Percentiles rank a stretch among this genome's conserved stretches.
These are phyloP conservation scores for Theristus sp. DNA, from an alignment of 2,888 invertebrate species.

Conservation along the genomic window DNA sequence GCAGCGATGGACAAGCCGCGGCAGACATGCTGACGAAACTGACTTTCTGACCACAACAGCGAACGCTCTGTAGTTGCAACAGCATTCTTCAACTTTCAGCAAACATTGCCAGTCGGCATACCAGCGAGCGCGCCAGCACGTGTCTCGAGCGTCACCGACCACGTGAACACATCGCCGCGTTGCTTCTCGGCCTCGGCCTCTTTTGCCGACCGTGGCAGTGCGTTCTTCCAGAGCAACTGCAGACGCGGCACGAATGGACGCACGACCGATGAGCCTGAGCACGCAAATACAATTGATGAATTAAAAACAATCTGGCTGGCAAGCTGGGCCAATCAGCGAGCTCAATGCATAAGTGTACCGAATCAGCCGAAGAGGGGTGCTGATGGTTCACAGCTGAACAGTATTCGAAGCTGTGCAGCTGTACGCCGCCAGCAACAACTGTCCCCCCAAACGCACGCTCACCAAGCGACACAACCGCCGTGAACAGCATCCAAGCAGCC, in stretches of 20 bases:
- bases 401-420: too few species aligned
- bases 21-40: too few species aligned
- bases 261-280: neutral
- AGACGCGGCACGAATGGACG: slow-evolving; percentile 52
- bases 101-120: too few species aligned
- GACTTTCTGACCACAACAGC: too few species aligned
- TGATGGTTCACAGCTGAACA: too few species aligned
- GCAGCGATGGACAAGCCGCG: too few species aligned
- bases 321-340: too few species aligned
- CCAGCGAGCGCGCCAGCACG: slow-evolving; percentile 75
- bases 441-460: slow-evolving; percentile 19
- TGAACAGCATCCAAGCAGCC: slow-evolving; percentile 90
- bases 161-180: slow-evolving; percentile 90
- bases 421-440: too few species aligned
- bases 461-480: slow-evolving; percentile 86
- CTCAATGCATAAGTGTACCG: neutral
- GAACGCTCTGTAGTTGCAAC: too few species aligned
- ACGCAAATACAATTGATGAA: neutral
- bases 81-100: too few species aligned
- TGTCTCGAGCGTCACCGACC: slow-evolving; percentile 71
- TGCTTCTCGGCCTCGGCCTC: slow-evolving; percentile 78
- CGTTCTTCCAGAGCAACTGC: slow-evolving; percentile 85
- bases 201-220: slow-evolving; percentile 84
- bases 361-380: neutral
- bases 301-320: neutral